Evolutionary conservation across 2,797 vertebrate species (phyloP).

Genomic region (Parauchenoglanis ngamensis): DNA sequence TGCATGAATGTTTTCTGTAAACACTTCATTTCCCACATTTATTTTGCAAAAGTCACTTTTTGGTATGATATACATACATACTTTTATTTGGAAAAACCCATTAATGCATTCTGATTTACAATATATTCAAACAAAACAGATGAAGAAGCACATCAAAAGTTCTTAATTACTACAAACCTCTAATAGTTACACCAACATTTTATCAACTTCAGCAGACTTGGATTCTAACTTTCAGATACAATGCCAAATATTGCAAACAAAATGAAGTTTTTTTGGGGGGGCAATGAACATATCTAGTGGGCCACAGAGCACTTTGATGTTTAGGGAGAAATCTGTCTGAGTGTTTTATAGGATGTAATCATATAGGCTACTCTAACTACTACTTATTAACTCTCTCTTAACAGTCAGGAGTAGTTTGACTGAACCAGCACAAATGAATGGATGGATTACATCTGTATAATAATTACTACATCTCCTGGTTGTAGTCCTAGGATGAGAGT

Average conservation of each 20-base stretch:
- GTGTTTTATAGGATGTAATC: constrained; percentile 42
- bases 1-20: constrained; percentile 44
- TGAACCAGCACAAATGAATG: neutral
- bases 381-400: constrained; percentile 16
- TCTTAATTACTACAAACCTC: constrained; percentile 36
- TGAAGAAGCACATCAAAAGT: constrained; percentile 29
- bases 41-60: constrained; percentile 24
- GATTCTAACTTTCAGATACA: constrained; percentile 12
- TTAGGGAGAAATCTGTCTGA: constrained; percentile 36
- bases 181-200: neutral
- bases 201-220: neutral
- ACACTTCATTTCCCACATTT: constrained; percentile 39
- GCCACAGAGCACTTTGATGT: constrained; percentile 10
- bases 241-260: neutral
- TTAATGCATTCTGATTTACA: neutral
- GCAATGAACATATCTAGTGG: constrained; percentile 14
- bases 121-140: constrained; percentile 24
- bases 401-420: neutral
- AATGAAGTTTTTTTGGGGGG: neutral
- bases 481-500: neutral
- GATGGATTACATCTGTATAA: neutral
- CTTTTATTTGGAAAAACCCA: neutral
- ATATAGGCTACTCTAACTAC: constrained; percentile 7
- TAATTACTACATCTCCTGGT: constrained; percentile 12
- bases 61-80: neutral